Evolutionary conservation across 2,113 vertebrate genomes (phyloP).

Genomic region (Aphyosemion australe): DNA sequence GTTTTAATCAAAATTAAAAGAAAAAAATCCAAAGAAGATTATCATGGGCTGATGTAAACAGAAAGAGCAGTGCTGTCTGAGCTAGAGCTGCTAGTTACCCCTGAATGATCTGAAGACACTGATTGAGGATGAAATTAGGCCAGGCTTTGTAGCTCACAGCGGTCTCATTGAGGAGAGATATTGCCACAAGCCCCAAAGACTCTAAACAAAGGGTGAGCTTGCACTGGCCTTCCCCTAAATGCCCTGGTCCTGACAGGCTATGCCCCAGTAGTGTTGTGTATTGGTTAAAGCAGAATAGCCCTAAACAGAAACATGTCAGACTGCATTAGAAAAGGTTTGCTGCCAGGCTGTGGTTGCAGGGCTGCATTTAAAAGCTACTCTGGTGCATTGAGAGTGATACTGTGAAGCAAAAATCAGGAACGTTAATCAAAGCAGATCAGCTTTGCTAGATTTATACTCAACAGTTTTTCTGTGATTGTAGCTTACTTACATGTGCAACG

Average conservation of each 20-base stretch:
- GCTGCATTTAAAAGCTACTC: conserved; percentile 51
- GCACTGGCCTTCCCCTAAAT: conserved; percentile 46
- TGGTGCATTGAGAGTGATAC: conserved; percentile 21
- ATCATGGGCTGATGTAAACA: conserved; percentile 40
- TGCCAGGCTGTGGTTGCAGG: conserved; percentile 37
- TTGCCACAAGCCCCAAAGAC: conserved; percentile 62
- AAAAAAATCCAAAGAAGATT: not conserved
- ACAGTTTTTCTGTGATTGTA: no score
- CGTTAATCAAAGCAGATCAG: conserved; percentile 37
- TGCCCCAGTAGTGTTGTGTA: conserved; percentile 63
- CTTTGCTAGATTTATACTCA: no score
- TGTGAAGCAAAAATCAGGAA: conserved; percentile 36
- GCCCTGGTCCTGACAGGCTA: conserved; percentile 59
- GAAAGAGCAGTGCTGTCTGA: conserved; percentile 36
- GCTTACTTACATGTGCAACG: no score
- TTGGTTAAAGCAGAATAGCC: conserved; percentile 70
- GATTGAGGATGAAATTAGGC: conserved; percentile 80
- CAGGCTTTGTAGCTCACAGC: conserved; percentile 58
- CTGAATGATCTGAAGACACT: conserved; percentile 65
- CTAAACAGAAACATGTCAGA: conserved; percentile 68
- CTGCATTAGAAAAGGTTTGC: conserved; percentile 63
- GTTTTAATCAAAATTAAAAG: no score
- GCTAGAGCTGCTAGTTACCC: conserved; percentile 52
- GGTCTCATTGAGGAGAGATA: conserved; percentile 60
- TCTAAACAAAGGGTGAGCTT: conserved; percentile 71